phyloP scores from a whole-genome alignment of 2,113 vertebrate genomes.

The Xenopus borealis region DNA sequence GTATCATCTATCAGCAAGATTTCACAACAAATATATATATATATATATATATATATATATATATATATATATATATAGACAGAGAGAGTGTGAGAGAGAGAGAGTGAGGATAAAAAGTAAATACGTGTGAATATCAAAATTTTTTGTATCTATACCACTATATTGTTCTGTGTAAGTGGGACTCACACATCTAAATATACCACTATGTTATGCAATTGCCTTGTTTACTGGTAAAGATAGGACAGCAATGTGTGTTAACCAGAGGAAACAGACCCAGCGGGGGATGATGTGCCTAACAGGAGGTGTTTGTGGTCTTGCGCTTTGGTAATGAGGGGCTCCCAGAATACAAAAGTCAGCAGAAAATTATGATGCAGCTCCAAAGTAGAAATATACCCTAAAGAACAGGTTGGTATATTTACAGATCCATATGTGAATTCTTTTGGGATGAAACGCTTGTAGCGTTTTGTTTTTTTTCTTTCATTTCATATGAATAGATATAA shows the following conservation, averaged over 20 bases:
- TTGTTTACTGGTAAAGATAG: slow-evolving; percentile 37
- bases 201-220: slow-evolving; percentile 33
- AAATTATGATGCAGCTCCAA: slow-evolving; percentile 10
- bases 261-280: slow-evolving; percentile 27
- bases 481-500: too few species aligned
- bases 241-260: slow-evolving; percentile 34
- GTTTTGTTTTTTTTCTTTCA: too few species aligned
- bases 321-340: slow-evolving; percentile 18
- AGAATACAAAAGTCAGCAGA: slow-evolving; percentile 37
- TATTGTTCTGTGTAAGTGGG: slow-evolving; percentile 30
- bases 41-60: too few species aligned
- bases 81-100: too few species aligned
- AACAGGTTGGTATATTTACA: too few species aligned
- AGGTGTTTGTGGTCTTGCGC: slow-evolving; percentile 37
- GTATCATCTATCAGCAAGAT: not conserved
- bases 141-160: not conserved
- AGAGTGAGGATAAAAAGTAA: not conserved
- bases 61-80: too few species aligned
- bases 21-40: too few species aligned
- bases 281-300: slow-evolving; percentile 18
- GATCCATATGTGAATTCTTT: too few species aligned
- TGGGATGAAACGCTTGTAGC: too few species aligned
- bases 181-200: slow-evolving; percentile 31
- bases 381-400: not conserved
- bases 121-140: not conserved